Evolutionary conservation across 2,113 vertebrate species (phyloP).

Genomic region (Cisticola juncidis): DNA sequence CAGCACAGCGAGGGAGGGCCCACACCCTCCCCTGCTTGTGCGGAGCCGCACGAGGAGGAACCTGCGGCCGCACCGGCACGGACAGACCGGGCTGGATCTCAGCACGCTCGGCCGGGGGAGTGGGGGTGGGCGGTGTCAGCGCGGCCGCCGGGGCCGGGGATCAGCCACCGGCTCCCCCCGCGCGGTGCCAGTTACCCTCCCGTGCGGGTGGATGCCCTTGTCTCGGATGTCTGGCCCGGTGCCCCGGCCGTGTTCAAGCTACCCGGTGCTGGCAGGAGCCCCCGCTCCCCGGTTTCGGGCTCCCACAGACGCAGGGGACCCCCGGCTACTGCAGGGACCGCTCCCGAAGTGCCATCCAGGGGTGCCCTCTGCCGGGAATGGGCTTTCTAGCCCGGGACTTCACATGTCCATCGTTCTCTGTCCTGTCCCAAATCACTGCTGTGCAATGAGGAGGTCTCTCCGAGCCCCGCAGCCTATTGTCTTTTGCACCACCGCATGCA

Average conservation of each 20-base stretch:
- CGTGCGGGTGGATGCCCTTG: too few species aligned
- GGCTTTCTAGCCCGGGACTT: background rate
- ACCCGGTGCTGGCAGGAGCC: background rate
- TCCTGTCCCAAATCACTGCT: background rate
- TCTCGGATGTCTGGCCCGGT: background rate
- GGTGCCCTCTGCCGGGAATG: background rate
- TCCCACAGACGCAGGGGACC: background rate
- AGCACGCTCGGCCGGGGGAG: too few species aligned
- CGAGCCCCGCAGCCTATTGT: accelerated
- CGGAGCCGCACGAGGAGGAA: background rate
- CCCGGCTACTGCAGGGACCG: background rate
- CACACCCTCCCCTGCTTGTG: background rate
- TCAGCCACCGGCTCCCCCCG: background rate
- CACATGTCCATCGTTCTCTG: accelerated
- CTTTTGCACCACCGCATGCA: too few species aligned
- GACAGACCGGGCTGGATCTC: background rate
- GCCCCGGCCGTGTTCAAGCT: background rate
- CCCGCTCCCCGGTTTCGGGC: background rate
- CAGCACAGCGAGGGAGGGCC: background rate
- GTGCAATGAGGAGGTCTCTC: too few species aligned
- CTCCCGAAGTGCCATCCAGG: too few species aligned
- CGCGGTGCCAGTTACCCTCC: too few species aligned
- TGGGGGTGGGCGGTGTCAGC: too few species aligned
- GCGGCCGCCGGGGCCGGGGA: background rate
- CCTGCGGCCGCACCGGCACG: background rate